These are phyloP conservation scores for Cosmopolites sordidus DNA, from an alignment of 2,888 invertebrate genomes.

Conservation along the genomic window DNA sequence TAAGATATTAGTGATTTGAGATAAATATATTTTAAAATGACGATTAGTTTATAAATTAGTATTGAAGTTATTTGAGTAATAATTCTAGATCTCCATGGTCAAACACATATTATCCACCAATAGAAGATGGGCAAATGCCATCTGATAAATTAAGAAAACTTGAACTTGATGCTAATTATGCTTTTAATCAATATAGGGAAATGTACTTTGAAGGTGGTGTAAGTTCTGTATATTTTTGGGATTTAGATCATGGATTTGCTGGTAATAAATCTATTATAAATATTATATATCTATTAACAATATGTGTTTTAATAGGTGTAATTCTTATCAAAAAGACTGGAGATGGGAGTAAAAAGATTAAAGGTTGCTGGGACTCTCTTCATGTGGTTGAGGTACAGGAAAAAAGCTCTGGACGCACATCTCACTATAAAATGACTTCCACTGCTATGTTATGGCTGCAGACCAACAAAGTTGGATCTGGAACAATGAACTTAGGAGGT, in stretches of 20 bases:
- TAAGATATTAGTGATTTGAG: too few species aligned
- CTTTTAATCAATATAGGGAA: constrained; percentile 97
- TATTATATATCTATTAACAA: background rate
- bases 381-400: constrained; percentile 99
- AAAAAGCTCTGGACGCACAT: constrained; percentile 87
- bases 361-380: constrained; percentile 99
- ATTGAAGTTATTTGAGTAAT: too few species aligned
- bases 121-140: constrained; percentile 98
- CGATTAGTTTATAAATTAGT: too few species aligned
- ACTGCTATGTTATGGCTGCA: constrained; percentile 99
- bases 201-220: constrained; percentile 99
- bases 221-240: constrained; percentile 99
- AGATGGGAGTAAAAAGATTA: constrained; percentile 96
- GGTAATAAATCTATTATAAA: constrained; percentile 48
- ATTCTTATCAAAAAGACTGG: constrained; percentile 99
- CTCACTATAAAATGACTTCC: constrained; percentile 97
- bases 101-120: constrained; percentile 94
- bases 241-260: constrained; percentile 97
- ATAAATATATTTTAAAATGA: too few species aligned
- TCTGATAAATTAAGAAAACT: constrained; percentile 91
- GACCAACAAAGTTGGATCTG: constrained; percentile 93
- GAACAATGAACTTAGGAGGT: constrained; percentile 98
- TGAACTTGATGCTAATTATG: constrained; percentile 97
- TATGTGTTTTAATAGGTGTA: constrained; percentile 61
- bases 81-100: constrained; percentile 93